Evolutionary conservation across 2,797 vertebrate species (phyloP).

Genomic region (Oreonectes daqikongensis): DNA sequence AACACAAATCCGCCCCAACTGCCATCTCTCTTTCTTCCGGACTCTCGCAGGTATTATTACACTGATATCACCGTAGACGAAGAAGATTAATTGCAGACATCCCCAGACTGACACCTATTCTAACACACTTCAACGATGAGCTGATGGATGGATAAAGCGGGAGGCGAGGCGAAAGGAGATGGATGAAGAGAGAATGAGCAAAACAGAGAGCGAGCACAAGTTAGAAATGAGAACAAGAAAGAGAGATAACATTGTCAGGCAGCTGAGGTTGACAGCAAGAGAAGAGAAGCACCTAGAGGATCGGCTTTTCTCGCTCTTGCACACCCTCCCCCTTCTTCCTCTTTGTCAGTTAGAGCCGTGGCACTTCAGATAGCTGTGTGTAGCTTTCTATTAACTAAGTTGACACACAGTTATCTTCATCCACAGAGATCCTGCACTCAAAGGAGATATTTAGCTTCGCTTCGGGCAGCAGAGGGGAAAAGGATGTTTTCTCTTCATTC

Average conservation of each 20-base stretch:
- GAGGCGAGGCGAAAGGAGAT: conserved; percentile 70
- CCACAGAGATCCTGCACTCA: conserved; percentile 61
- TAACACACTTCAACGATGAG: conserved; percentile 88
- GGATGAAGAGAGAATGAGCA: conserved; percentile 62
- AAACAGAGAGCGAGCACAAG: conserved; percentile 54
- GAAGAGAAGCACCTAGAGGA: conserved; percentile 83
- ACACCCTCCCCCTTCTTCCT: conserved; percentile 72
- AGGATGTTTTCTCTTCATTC: conserved; percentile 22
- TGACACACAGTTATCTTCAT: conserved; percentile 83
- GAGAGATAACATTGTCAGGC: conserved; percentile 96
- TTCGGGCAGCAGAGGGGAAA: conserved; percentile 29
- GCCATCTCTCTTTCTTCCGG: conserved; percentile 93
- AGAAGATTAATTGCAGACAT: conserved; percentile 97
- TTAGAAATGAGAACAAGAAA: conserved; percentile 66
- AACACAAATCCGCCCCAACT: conserved; percentile 98
- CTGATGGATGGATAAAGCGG: conserved; percentile 79
- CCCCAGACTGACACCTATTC: conserved; percentile 94
- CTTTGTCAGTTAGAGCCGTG: conserved; percentile 74
- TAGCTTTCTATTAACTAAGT: conserved; percentile 84
- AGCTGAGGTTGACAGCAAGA: conserved; percentile 86
- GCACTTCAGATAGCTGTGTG: conserved; percentile 77
- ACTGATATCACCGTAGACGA: conserved; percentile 69
- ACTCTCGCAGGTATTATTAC: conserved; percentile 97
- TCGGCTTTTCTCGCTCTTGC: conserved; percentile 68
- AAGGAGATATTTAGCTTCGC: conserved; percentile 40